Percentiles rank a stretch among this genome's conserved stretches.
phyloP scores from a whole-genome alignment of 2,888 invertebrate genomes.

The Yponomeuta plumbellus region DNA sequence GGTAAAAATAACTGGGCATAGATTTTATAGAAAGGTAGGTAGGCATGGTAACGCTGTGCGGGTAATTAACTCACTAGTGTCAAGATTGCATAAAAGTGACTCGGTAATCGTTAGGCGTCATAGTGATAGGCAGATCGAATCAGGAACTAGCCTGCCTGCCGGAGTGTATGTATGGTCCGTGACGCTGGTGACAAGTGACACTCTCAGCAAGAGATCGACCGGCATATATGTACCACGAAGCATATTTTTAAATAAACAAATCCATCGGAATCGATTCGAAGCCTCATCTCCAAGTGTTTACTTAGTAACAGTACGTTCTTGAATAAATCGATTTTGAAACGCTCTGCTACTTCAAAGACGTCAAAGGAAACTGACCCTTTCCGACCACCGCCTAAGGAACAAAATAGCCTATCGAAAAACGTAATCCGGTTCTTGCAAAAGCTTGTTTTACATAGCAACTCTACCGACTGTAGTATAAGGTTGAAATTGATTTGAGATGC shows the following conservation, averaged over 20 bases:
- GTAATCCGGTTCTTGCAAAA: not conserved
- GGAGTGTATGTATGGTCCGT: too few relatives aligned
- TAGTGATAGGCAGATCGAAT: too few relatives aligned
- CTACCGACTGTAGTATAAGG: constrained; percentile 31
- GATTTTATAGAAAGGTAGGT: too few relatives aligned
- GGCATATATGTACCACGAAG: constrained; percentile 40
- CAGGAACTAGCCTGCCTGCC: too few relatives aligned
- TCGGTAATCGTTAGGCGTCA: too few relatives aligned
- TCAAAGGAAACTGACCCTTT: constrained; percentile 32
- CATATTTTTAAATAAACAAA: constrained; percentile 63
- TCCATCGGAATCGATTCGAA: constrained; percentile 60
- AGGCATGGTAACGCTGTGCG: too few relatives aligned
- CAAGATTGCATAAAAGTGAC: too few relatives aligned
- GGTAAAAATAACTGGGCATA: too few relatives aligned
- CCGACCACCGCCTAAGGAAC: constrained; percentile 6
- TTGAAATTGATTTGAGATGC: constrained; percentile 30
- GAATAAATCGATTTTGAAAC: constrained; percentile 60
- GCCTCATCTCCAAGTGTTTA: constrained; percentile 64
- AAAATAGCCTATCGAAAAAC: not conserved
- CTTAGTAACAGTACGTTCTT: constrained; percentile 68
- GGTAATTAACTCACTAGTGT: too few relatives aligned
- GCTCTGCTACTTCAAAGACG: constrained; percentile 8
- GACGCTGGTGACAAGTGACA: too few relatives aligned
- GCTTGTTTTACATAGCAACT: constrained; percentile 22
- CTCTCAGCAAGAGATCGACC: not conserved